Conservation (phyloP, 2,113 vertebrate genomes). For the Alligator mississippiensis region DNA sequence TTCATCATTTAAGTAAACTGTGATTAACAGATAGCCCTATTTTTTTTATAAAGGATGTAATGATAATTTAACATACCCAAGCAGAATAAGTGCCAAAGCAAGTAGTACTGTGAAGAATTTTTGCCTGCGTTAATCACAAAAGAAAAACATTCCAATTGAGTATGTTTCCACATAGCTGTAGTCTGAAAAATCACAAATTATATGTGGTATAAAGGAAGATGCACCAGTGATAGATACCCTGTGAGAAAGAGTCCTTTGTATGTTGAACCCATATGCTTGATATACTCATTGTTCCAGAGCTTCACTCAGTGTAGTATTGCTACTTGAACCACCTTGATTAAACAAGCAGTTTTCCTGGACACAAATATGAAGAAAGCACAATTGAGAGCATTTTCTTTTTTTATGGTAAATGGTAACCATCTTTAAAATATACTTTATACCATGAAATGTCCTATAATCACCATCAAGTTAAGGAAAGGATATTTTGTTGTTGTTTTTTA, state of each 20-base stretch:
- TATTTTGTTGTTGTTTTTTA: not conserved
- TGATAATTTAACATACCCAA: conserved; percentile 4
- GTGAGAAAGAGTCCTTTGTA: not conserved
- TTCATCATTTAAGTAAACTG: too few species aligned
- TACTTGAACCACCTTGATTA: not conserved
- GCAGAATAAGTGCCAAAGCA: not conserved
- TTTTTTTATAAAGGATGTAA: not conserved
- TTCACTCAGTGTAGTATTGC: too few species aligned
- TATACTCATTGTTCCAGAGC: not conserved
- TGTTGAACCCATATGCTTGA: not conserved
- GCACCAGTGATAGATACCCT: not conserved
- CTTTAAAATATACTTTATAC: not conserved
- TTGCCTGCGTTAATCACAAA: not conserved
- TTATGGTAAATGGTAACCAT: not conserved
- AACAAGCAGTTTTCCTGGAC: not conserved
- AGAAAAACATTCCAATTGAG: not conserved
- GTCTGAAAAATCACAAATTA: not conserved
- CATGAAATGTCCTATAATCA: not conserved
- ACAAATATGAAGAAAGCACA: not conserved
- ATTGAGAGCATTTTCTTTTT: too few species aligned
- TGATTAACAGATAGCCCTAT: too few species aligned
- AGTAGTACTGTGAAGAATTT: not conserved
- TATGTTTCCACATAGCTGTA: not conserved
- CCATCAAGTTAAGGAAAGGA: not conserved
- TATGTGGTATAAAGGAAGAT: not conserved